Conservation (phyloP, 2,113 vertebrate species). For the Periophthalmus modestus region DNA sequence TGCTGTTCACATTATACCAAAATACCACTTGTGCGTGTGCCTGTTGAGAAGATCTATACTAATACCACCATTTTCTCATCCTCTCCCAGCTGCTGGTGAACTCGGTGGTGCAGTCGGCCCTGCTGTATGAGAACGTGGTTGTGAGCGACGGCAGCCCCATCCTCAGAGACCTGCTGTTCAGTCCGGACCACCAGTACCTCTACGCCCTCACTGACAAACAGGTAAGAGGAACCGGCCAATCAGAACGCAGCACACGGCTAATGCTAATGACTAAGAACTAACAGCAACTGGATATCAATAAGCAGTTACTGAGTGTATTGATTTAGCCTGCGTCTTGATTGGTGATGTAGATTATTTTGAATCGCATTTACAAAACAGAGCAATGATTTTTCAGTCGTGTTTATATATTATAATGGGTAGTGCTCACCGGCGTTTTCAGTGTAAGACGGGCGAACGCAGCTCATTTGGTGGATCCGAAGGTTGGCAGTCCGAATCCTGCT, state of each 20-base stretch:
- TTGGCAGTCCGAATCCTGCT: too few relatives aligned
- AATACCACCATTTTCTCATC: neutral
- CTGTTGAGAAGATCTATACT: neutral
- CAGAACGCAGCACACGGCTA: neutral
- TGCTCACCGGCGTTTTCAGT: too few relatives aligned
- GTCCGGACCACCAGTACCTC: conserved; percentile 87
- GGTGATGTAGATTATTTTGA: neutral
- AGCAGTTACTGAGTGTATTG: neutral
- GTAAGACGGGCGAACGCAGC: too few relatives aligned
- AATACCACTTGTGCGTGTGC: neutral
- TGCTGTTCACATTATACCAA: too few relatives aligned
- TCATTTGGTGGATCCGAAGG: too few relatives aligned
- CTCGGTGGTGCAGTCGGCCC: conserved; percentile 75
- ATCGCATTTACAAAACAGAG: neutral
- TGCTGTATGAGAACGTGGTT: conserved; percentile 88
- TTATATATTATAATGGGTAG: too few relatives aligned
- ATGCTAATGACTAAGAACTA: neutral
- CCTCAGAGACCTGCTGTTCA: conserved; percentile 90
- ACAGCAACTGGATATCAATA: neutral
- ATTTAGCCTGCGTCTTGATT: neutral
- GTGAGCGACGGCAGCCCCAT: conserved; percentile 87
- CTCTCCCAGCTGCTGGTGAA: conserved; percentile 88
- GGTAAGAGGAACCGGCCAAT: conserved; percentile 50
- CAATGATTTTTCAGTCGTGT: neutral
- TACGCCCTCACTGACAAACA: conserved; percentile 89